These are phyloP conservation scores for Lepisosteus oculatus DNA, from an alignment of 2,113 vertebrate genomes.

Conservation along the genomic window DNA sequence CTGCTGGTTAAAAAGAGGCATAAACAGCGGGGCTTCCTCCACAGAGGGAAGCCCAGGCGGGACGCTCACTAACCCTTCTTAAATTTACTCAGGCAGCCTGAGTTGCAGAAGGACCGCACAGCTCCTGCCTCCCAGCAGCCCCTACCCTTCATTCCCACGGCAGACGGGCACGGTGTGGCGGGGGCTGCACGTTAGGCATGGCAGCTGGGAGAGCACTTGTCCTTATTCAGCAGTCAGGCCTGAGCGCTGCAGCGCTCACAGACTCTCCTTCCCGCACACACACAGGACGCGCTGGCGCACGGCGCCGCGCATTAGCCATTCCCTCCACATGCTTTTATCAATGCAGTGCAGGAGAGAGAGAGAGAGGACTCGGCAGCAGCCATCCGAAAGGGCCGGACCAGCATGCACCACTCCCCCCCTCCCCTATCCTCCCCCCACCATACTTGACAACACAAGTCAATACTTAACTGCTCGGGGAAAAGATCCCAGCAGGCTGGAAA, in stretches of 20 bases:
- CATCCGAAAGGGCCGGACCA: slow-evolving; percentile 56
- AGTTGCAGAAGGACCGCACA: slow-evolving; percentile 85
- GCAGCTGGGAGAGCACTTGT: slow-evolving; percentile 34
- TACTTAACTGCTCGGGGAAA: slow-evolving; percentile 58
- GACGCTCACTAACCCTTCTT: slow-evolving; percentile 80
- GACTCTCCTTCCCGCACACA: slow-evolving; percentile 8
- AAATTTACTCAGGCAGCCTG: slow-evolving; percentile 86
- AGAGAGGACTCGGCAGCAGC: slow-evolving; percentile 56
- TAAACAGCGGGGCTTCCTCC: background rate
- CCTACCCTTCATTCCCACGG: slow-evolving; percentile 87
- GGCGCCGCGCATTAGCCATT: slow-evolving; percentile 47
- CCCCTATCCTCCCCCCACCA: background rate
- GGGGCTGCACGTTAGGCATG: too few species aligned
- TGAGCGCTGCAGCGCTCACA: background rate
- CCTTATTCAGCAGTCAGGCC: slow-evolving; percentile 49
- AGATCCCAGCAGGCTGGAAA: background rate
- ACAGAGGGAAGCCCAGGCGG: slow-evolving; percentile 36
- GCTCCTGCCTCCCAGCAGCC: slow-evolving; percentile 88
- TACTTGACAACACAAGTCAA: slow-evolving; percentile 41
- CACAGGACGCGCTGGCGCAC: slow-evolving; percentile 27
- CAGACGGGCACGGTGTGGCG: slow-evolving; percentile 47
- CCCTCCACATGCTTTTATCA: slow-evolving; percentile 61
- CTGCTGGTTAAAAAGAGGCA: too few species aligned
- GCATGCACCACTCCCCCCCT: slow-evolving; percentile 63
- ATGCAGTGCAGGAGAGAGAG: slow-evolving; percentile 53